A percentile compares a stretch with the other conserved stretches of the same genome.
Conservation (phyloP, 2,888 invertebrate species). For the Acanthoscelides obtectus region DNA sequence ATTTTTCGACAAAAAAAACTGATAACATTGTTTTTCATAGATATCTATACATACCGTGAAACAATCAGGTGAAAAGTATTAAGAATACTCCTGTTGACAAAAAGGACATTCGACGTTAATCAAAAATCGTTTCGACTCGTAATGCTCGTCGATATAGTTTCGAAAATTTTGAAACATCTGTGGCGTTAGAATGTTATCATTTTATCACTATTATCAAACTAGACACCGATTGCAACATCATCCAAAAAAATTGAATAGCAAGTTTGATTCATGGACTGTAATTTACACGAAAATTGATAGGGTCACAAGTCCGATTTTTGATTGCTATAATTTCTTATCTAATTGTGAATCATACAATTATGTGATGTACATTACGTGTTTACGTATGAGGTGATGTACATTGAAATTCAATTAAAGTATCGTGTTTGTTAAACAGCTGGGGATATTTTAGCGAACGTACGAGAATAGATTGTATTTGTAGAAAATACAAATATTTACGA, state of each 20-base stretch:
- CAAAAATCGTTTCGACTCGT: too few relatives aligned
- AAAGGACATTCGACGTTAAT: too few relatives aligned
- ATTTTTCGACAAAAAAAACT: too few relatives aligned
- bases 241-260: not conserved
- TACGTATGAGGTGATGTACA: not conserved
- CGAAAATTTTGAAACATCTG: too few relatives aligned
- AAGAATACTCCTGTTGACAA: too few relatives aligned
- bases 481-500: too few relatives aligned
- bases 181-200: too few relatives aligned
- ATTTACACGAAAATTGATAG: not conserved
- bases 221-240: not conserved
- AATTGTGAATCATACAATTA: not conserved
- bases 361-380: not conserved
- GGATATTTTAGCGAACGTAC: not conserved
- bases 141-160: too few relatives aligned
- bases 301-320: not conserved
- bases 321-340: not conserved
- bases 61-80: too few relatives aligned
- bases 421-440: not conserved
- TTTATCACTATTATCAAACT: too few relatives aligned
- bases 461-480: not conserved
- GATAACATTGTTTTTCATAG: too few relatives aligned
- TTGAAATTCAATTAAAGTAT: not conserved
- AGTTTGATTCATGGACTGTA: not conserved
- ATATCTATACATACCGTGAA: too few relatives aligned